Evolutionary conservation across 2,888 invertebrate species (phyloP).

Genomic region (Drosophila birchii): DNA sequence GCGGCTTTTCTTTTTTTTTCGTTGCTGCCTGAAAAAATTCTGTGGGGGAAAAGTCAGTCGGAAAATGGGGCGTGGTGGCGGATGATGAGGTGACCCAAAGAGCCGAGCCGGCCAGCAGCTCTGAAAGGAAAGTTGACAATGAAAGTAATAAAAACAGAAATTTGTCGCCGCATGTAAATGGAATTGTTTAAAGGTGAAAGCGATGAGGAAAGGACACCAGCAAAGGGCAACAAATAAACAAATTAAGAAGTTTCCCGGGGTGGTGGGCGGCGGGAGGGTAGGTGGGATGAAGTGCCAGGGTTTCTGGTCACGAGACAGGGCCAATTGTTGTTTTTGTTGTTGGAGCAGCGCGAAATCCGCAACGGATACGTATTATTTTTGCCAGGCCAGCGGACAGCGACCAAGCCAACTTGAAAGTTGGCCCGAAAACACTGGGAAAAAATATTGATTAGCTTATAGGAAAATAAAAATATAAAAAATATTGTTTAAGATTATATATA

Average conservation of each 20-base stretch:
- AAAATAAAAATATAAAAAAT: background rate
- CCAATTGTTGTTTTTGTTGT: conserved; percentile 10
- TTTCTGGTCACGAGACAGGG: background rate
- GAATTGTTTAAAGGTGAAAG: conserved; percentile 79
- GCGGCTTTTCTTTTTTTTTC: background rate
- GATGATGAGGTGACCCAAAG: conserved; percentile 33
- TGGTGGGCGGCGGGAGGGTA: background rate
- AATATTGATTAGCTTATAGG: background rate
- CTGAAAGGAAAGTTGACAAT: conserved; percentile 60
- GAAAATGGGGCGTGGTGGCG: conserved; percentile 1
- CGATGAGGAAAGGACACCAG: conserved; percentile 40
- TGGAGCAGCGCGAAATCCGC: conserved; percentile 62
- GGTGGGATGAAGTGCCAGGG: background rate
- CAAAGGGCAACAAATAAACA: conserved; percentile 72
- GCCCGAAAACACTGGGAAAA: background rate
- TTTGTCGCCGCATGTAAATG: conserved; percentile 81
- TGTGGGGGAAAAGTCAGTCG: background rate
- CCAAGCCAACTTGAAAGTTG: conserved; percentile 3
- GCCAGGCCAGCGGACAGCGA: conserved; percentile 57
- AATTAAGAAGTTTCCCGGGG: conserved; percentile 61
- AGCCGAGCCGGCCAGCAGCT: background rate
- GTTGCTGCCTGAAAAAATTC: background rate
- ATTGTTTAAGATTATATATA: background rate
- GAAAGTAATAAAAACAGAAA: conserved; percentile 75
- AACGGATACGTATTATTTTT: conserved; percentile 79